Evolutionary conservation across 2,797 vertebrate genomes (phyloP).

Genomic region (Anabas testudineus): DNA sequence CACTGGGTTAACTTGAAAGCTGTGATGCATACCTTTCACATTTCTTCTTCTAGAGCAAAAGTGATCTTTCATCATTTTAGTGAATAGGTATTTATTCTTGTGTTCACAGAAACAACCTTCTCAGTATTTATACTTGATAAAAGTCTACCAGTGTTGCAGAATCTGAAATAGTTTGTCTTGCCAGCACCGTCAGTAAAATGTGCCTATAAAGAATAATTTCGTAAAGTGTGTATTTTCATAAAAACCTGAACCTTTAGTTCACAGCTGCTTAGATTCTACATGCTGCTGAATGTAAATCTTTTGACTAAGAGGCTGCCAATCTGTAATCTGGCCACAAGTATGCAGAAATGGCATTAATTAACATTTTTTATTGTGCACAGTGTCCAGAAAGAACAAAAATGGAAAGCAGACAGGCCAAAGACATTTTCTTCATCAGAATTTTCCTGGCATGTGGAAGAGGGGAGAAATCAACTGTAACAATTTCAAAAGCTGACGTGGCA

Average conservation of each 20-base stretch:
- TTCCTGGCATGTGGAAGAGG: background rate
- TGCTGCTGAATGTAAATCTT: background rate
- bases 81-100: background rate
- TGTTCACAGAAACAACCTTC: background rate
- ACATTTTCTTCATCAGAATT: background rate
- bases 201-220: background rate
- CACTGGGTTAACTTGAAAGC: background rate
- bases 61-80: background rate
- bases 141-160: no score
- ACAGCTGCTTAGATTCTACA: background rate
- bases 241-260: constrained; percentile 11
- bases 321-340: background rate
- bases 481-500: background rate
- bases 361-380: background rate
- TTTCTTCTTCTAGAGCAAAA: background rate
- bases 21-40: background rate
- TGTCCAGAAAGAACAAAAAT: background rate
- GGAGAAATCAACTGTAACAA: background rate
- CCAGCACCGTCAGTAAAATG: background rate
- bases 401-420: background rate
- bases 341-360: background rate
- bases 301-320: background rate
- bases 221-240: background rate
- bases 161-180: background rate
- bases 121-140: background rate